A percentile compares a stretch with the other conserved stretches of the same genome.
phyloP scores from a whole-genome alignment of 2,888 invertebrate genomes.

The Aproaerema taeniolella region DNA sequence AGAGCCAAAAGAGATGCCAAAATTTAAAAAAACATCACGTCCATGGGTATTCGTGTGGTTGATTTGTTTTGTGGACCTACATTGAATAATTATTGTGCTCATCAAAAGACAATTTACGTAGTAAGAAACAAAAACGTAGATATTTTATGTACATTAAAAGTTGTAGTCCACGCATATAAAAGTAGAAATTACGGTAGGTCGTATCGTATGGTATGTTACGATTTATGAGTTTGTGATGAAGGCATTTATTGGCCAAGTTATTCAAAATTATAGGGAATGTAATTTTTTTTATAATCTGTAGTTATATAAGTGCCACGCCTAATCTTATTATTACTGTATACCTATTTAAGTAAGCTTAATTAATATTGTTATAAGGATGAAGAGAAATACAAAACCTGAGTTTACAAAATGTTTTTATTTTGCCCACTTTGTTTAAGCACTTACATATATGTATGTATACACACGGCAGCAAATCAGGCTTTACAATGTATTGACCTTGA shows the following conservation, averaged over 20 bases:
- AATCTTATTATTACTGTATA: slow-evolving; percentile 49
- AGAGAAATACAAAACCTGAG: slow-evolving; percentile 58
- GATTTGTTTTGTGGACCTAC: slow-evolving; percentile 3
- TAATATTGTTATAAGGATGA: slow-evolving; percentile 65
- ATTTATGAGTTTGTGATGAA: slow-evolving; percentile 56
- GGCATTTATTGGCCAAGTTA: slow-evolving; percentile 72
- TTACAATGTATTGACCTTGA: too few relatives aligned
- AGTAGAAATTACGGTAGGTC: slow-evolving; percentile 29
- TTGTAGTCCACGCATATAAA: slow-evolving; percentile 38
- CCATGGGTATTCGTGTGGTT: slow-evolving; percentile 32
- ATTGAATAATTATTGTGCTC: slow-evolving; percentile 50
- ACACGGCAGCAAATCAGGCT: too few relatives aligned
- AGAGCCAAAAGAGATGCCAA: slow-evolving; percentile 73
- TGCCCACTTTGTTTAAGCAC: too few relatives aligned
- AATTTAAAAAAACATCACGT: slow-evolving; percentile 51
- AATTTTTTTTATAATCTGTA: slow-evolving; percentile 64
- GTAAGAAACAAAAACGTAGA: slow-evolving; percentile 37
- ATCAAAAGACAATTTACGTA: slow-evolving; percentile 68
- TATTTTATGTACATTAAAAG: slow-evolving; percentile 26
- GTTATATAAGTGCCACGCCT: slow-evolving; percentile 74
- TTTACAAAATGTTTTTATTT: slow-evolving; percentile 32
- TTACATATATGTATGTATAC: too few relatives aligned
- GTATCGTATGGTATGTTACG: slow-evolving; percentile 24
- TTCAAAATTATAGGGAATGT: slow-evolving; percentile 54
- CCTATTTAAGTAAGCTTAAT: slow-evolving; percentile 56